Conservation (phyloP, 2,797 vertebrate genomes). For the Syngnathus rostellatus region DNA sequence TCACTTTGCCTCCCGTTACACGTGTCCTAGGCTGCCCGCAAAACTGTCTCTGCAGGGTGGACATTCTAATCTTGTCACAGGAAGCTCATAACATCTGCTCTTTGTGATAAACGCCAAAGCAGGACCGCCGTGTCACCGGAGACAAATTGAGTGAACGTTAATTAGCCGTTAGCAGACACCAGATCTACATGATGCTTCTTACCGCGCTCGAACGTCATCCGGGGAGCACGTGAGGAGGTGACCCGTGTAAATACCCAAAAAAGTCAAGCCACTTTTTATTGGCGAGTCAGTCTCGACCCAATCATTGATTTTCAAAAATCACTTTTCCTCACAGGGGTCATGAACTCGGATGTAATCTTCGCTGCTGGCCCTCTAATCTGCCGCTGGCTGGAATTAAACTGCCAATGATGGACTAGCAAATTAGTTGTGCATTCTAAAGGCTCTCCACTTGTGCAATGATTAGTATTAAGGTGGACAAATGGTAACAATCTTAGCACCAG, state of each 20-base stretch:
- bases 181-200: conserved; percentile 16
- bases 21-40: too few relatives aligned
- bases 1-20: too few relatives aligned
- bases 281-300: neutral
- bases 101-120: conserved; percentile 36
- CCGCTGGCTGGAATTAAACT: neutral
- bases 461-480: neutral
- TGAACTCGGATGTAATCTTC: conserved; percentile 14
- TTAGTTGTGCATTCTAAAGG: conserved; percentile 8
- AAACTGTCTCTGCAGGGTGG: conserved; percentile 7
- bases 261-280: neutral
- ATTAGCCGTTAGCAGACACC: conserved; percentile 45
- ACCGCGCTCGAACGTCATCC: conserved; percentile 22
- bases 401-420: conserved; percentile 3
- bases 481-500: neutral
- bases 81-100: conserved; percentile 37
- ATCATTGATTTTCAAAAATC: conserved; percentile 11
- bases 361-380: neutral
- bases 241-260: neutral
- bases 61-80: conserved; percentile 50
- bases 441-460: conserved; percentile 12
- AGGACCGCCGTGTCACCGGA: conserved; percentile 21
- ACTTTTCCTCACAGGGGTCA: conserved; percentile 15
- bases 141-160: conserved; percentile 39
- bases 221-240: conserved; percentile 11